A percentile compares a stretch with the other conserved stretches of the same genome.
phyloP scores from a whole-genome alignment of 2,888 invertebrate genomes.

The Spodoptera picta region DNA sequence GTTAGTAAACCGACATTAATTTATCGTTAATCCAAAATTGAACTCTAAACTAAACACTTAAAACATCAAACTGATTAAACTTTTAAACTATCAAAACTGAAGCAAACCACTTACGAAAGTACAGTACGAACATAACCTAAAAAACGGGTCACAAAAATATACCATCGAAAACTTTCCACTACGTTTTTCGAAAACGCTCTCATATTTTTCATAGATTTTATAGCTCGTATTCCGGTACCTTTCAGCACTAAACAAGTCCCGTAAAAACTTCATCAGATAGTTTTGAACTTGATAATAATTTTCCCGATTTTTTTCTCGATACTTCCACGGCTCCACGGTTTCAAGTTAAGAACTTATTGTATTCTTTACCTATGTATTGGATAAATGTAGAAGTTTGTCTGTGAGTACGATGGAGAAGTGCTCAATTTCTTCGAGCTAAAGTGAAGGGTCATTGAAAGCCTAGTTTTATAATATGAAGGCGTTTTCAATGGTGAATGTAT shows the following conservation, averaged over 20 bases:
- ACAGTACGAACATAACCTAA: not conserved
- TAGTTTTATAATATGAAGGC: no score
- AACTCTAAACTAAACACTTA: no score
- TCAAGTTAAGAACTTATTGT: constrained; percentile 27
- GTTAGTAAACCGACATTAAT: no score
- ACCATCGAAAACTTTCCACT: constrained; percentile 19
- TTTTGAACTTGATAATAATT: constrained; percentile 43
- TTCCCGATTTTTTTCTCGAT: constrained; percentile 33
- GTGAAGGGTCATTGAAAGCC: no score
- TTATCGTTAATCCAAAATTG: no score
- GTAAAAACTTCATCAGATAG: constrained; percentile 34
- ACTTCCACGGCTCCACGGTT: constrained; percentile 25
- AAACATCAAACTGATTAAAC: no score
- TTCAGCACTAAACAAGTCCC: constrained; percentile 23
- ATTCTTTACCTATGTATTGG: not conserved
- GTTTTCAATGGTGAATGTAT: no score
- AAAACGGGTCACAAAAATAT: constrained; percentile 17
- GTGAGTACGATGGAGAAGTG: no score
- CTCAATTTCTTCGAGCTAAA: no score
- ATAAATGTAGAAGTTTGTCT: constrained; percentile 1
- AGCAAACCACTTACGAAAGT: no score
- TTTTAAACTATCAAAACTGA: no score
- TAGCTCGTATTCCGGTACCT: constrained; percentile 18
- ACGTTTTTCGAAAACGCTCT: constrained; percentile 34
- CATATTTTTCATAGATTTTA: constrained; percentile 28